Base-by-base conservation (phyloP, 2,888 invertebrate species). In the Amitus sp. region DNA sequence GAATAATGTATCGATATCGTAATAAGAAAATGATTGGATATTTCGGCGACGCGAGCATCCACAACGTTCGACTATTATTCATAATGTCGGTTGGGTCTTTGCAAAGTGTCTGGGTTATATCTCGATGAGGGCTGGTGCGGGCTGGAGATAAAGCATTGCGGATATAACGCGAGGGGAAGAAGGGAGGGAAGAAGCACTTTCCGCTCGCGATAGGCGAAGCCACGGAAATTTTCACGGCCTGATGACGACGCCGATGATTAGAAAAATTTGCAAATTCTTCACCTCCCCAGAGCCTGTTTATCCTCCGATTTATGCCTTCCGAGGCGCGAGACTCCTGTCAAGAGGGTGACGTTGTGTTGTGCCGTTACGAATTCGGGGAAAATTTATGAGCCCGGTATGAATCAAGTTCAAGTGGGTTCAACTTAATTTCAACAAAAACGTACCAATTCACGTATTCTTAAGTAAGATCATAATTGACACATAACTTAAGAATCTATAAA, bases 11-110 rank as follows among this genome's bases (percentile, higher is more conserved):
- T 81, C 77, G 79, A 79, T 78, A 80, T 75, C 74, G 77, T 79
- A 80, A 81, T 80, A 81, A 80, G 76, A 75, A 73, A 79, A 81
- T 76, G 80, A 81, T 81, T 80, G 79, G 78, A 74, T 75, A 72
- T 70, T 76, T 73, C 74, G 68, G 68, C 73, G 73, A 74, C 68
- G 71, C 68, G 67, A 68, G 67, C 70, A 68, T 69, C 71, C 68
- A 51, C 65, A 62, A 62, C 61, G 64, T 61, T 59, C 52, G 70
- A 72, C 76, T 74, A 77, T 76, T 78, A 73, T 75, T 77, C 77
- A 74, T 76, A 66, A 71, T 65, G 73, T 71, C 68, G 65, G 59
- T 54, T 67, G 71, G 70, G 71, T 72, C 72, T 73, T 74, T 70
- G 69, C 70, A 65, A 71, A 66, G 70, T 75, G 68, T 71, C 73